phyloP scores from a whole-genome alignment of 2,113 vertebrate genomes.

The Bufo gargarizans region DNA sequence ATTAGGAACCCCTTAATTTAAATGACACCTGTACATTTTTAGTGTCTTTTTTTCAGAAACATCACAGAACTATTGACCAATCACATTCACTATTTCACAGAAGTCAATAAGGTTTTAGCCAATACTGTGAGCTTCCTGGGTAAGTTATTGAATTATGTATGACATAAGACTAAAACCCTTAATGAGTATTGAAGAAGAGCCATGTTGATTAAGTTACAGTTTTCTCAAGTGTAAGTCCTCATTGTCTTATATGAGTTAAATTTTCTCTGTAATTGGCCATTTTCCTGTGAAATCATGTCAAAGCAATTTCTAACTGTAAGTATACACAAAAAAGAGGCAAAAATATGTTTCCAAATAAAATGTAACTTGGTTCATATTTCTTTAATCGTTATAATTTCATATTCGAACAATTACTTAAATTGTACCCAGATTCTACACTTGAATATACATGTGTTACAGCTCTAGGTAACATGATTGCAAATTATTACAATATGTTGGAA shows the following conservation, averaged over 20 bases:
- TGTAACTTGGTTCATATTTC: background rate
- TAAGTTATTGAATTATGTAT: background rate
- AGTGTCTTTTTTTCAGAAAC: too few species aligned
- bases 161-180: background rate
- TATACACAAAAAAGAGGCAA: background rate
- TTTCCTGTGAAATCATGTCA: background rate
- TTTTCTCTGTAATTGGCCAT: background rate
- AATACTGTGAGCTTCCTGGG: background rate
- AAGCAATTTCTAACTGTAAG: background rate
- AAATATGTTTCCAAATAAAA: background rate
- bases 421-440: constrained; percentile 1
- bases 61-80: too few species aligned
- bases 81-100: too few species aligned
- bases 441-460: background rate
- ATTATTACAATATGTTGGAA: background rate
- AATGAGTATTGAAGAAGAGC: background rate
- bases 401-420: constrained; percentile 11
- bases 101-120: background rate
- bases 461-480: background rate
- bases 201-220: background rate
- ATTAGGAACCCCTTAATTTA: too few species aligned
- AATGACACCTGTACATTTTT: too few species aligned
- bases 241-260: background rate
- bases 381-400: background rate
- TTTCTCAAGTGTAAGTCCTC: background rate